Evolutionary conservation across 2,888 invertebrate genomes (phyloP).

Genomic region (Himalopsyche kuldschensis): DNA sequence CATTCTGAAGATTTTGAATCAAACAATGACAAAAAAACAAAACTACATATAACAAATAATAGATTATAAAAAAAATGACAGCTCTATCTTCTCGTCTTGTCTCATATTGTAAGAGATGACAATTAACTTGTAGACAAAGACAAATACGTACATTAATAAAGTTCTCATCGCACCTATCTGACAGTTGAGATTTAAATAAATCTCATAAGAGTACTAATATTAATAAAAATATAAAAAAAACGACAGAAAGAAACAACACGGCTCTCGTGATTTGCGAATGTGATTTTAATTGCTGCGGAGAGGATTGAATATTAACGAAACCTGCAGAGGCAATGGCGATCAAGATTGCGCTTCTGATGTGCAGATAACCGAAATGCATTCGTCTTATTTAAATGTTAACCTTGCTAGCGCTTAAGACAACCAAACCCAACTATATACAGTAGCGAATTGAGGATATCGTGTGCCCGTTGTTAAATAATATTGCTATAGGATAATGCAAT

Average conservation of each 20-base stretch:
- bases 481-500: no score
- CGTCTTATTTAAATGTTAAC: constrained; percentile 27
- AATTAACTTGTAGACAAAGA: not conserved
- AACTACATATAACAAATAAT: no score
- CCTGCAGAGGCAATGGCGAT: constrained; percentile 4
- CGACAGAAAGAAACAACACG: not conserved
- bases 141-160: not conserved
- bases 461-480: not conserved
- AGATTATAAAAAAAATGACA: no score
- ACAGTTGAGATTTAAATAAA: not conserved
- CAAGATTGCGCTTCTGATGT: not conserved
- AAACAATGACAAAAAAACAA: no score
- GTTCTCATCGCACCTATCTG: not conserved
- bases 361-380: constrained; percentile 18
- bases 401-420: not conserved
- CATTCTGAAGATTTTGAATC: no score
- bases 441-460: not conserved
- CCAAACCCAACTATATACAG: not conserved
- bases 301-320: constrained; percentile 1
- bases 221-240: no score
- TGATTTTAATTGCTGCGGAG: not conserved
- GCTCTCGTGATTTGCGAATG: not conserved
- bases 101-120: not conserved
- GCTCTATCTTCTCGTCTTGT: no score
- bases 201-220: not conserved